phyloP scores from a whole-genome alignment of 2,113 vertebrate genomes.

The Myotis yumanensis region DNA sequence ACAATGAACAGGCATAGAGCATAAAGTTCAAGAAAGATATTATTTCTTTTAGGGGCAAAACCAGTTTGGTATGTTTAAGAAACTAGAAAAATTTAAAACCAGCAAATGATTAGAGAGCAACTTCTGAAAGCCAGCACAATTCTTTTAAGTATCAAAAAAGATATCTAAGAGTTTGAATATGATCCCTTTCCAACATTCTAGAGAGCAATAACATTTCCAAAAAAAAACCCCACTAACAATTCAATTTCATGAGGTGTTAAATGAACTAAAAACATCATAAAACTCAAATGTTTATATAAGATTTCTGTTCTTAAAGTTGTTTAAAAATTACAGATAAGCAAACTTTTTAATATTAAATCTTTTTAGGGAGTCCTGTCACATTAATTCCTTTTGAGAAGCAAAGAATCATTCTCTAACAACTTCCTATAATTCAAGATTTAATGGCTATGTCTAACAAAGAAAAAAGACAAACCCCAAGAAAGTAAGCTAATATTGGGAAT shows the following conservation, averaged over 20 bases:
- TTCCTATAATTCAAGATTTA: not conserved
- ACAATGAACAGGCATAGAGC: not conserved
- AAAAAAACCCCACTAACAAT: not conserved
- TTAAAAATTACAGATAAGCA: slow-evolving; percentile 34
- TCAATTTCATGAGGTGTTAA: not conserved
- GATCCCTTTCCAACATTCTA: not conserved
- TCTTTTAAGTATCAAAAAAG: not conserved
- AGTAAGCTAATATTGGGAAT: not conserved
- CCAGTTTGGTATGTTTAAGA: not conserved
- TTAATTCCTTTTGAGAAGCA: not conserved
- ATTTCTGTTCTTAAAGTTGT: not conserved
- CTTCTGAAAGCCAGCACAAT: slow-evolving; percentile 73
- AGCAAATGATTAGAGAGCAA: slow-evolving; percentile 39
- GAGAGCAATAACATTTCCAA: not conserved
- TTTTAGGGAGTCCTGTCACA: not conserved
- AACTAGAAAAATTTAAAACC: slow-evolving; percentile 15
- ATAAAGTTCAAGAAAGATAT: slow-evolving; percentile 37
- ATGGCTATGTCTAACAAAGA: not conserved
- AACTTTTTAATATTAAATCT: slow-evolving; percentile 36
- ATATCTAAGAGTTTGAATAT: not conserved
- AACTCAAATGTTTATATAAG: not conserved
- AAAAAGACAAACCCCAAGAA: not conserved
- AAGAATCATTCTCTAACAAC: slow-evolving; percentile 2
- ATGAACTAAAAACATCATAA: slow-evolving; percentile 3
- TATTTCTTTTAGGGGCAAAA: slow-evolving; percentile 36